Evolutionary conservation across 2,113 vertebrate genomes (phyloP), one percentile per base, ranked within the genome.

Genomic region (Uropsilus gracilis): DNA sequence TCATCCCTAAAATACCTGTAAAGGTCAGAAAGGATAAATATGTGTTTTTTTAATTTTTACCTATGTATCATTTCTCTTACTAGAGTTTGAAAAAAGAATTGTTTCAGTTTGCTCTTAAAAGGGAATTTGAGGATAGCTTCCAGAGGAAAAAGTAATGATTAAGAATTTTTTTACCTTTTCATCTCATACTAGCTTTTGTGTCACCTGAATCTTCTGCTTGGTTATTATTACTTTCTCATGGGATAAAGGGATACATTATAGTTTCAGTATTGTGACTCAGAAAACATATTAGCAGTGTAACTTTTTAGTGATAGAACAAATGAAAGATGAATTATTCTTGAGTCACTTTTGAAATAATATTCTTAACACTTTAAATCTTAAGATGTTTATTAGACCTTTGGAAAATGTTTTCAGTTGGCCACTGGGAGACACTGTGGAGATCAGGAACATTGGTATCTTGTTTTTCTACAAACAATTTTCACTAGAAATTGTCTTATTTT

Each of bases 291-390:
- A 61, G 46, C 61, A 64, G 3, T 85, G 9, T 46, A 80, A 77
- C 39, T 84, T 86, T 83, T 66, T 46, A 80, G 18, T 73, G 61
- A 59, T 88, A 84, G 61, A 20, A 39, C 39, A 90, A 46, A 63
- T 72, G 44, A 96, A 39, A n/a, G 42, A 13, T 80, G 59, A 14
- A 14, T 68, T 83, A 39, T 69, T 89, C 34, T 68, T 57, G 69
- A 83, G 39, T 93, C 28, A 71, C 53, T 95, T 85, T 46, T 95
- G 68, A 32, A 66, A 83, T 95, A 93, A 75, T 64, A 55, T 9
- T 46, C 2, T 50, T 61, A 61, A 72, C 30, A 55, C 14, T 77
- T 82, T 39, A 82, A 42, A 64, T 90, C 75, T 73, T 93, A 89
- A 87, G 87, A 85, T 42, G 14, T 53, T 42, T 48, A 10, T 91